A percentile compares a stretch with the other conserved stretches of the same genome.
Evolutionary conservation across 2,888 invertebrate genomes (phyloP).

Genomic region (Drosophila antonietae): DNA sequence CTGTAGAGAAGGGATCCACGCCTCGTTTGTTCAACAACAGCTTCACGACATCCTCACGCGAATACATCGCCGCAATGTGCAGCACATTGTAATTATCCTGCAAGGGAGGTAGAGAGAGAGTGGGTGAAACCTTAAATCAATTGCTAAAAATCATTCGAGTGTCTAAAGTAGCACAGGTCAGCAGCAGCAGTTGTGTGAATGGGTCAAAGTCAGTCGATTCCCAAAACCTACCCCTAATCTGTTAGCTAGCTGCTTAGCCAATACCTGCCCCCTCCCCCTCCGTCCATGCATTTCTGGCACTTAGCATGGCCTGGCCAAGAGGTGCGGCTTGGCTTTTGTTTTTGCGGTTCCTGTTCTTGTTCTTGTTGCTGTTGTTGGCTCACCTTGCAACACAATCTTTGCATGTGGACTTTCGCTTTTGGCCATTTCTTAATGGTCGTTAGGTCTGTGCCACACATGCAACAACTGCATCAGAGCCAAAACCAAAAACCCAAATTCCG

Average conservation of each 20-base stretch:
- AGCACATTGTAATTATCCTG: conserved; percentile 98
- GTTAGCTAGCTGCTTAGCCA: neutral
- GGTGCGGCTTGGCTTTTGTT: conserved; percentile 58
- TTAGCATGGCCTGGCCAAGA: conserved; percentile 62
- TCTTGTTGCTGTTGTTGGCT: conserved; percentile 13
- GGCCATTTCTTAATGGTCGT: conserved; percentile 61
- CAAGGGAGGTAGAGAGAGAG: conserved; percentile 44
- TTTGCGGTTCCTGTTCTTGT: conserved; percentile 4
- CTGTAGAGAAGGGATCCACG: conserved; percentile 96
- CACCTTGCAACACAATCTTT: conserved; percentile 57
- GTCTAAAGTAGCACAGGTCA: conserved; percentile 48
- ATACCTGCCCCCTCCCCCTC: neutral
- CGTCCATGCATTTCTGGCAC: conserved; percentile 12
- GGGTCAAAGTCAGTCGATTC: conserved; percentile 72
- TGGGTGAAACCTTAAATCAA: conserved; percentile 58
- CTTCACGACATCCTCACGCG: conserved; percentile 97
- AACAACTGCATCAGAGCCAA: conserved; percentile 73
- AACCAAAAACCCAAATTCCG: conserved; percentile 7
- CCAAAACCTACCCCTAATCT: neutral
- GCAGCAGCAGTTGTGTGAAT: conserved; percentile 53
- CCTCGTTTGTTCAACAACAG: conserved; percentile 93
- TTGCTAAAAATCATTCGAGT: conserved; percentile 54
- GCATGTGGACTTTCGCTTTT: conserved; percentile 78
- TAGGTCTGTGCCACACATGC: conserved; percentile 62
- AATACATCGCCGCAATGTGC: conserved; percentile 97